Evolutionary conservation across 2,113 vertebrate species (phyloP), one percentile per base, ranked within the genome.

Genomic region (Hemichromis elongatus): DNA sequence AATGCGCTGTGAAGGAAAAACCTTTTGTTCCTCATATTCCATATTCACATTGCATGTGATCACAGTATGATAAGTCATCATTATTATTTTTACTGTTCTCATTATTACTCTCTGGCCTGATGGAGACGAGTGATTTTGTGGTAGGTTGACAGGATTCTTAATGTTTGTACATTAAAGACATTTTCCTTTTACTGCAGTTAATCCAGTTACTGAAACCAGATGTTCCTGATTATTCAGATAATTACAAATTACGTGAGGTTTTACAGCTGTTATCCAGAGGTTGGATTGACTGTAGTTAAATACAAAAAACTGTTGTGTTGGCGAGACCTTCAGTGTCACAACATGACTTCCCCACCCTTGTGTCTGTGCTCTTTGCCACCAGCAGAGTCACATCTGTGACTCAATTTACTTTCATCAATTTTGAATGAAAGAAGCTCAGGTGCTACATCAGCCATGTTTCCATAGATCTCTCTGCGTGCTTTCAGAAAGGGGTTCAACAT

Each of bases 311-410:
- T 10, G 28, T 28, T 2, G 21, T 45, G 12, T 68, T 68, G 40
- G 21, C 18, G 37, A 19, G 40, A 28, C 66, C 55, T 47, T 26
- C 56, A 50, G 7, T 33, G 47, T 70, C n/a, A 13, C 45, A 11
- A 28, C 45, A 5, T 35, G 42, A 63, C 30, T 0, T 47, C 54
- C 45, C 9, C 1, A 37, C 50, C 73, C 13, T 5, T 18, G 37
- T 50, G 12, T 26, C 37, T 26, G 37, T 45, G 66, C 40, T 70
- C 37, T 4, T 70, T 45, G 35, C 21, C 37, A 45, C 61, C 56
- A 26, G 77, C 37, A 63, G 52, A 66, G 79, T 61, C 66, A 56
- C 77, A 86, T 77, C 80, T 68, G 61, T 77, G 77, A 45, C 66
- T 40, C 9, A 16, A 37, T 80, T 86, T 16, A 50, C 40, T 50